Evolutionary conservation across 2,113 vertebrate species (phyloP), one percentile per base, ranked within the genome.

Genomic region (Aldabrachelys gigantea): DNA sequence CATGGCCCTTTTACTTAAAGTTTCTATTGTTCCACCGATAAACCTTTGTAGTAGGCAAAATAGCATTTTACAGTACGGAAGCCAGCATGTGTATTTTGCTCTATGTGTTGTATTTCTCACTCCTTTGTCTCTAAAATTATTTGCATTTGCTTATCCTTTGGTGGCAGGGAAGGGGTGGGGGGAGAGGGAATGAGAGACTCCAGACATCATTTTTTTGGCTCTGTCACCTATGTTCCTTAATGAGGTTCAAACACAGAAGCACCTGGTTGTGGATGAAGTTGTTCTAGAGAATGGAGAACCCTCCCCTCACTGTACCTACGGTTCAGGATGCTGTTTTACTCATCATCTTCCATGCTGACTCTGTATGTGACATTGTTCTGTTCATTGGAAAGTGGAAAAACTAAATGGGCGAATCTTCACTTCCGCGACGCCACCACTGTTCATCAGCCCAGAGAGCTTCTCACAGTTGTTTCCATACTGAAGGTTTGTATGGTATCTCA

Each of bases 341-440:
- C 38, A 27, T 4, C 25, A n/a, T 11, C 57, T n/a, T 62, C 59
- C 1, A 5, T 0, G 0, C 0, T 5, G 41, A 41, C 25, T 76
- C 29, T 0, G 5, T 24, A 47, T 78, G 38, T 24, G 6, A 0
- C 0, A 0, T 52, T 3, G 69, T 76, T 2, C 54, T 6, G 22
- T 0, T 0, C 57, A 0, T 0, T 0, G 3, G 10, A 2, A 9
- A 75, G 10, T 75, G 12, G 12, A 1, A 11, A 38, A 5, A 72
- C 27, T 65, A 54, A 0, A 76, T 1, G 52, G 62, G 7, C 47
- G 80, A 16, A 29, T 92, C 0, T 0, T 24, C 0, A 0, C 38
- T 87, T 78, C 24, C 13, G 35, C 19, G 27, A 65, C 49, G 44
- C 65, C 47, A 2, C 14, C 82, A 44, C 0, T 17, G 6, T 78